These are phyloP conservation scores for Laticauda colubrina DNA, from an alignment of 2,113 vertebrate genomes.

Conservation along the genomic window DNA sequence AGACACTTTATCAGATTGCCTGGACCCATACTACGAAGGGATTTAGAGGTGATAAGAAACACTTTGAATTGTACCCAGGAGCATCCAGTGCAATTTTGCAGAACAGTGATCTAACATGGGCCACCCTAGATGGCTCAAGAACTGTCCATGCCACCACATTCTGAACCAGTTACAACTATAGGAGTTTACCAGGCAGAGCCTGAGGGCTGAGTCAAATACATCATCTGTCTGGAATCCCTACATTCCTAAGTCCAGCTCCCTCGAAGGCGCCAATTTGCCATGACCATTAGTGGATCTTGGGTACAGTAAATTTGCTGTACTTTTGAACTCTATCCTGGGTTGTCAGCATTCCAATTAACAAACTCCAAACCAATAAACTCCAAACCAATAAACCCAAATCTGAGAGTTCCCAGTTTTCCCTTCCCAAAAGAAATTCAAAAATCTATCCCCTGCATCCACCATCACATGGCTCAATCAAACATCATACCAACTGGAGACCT, in stretches of 20 bases:
- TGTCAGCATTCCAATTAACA: too few species aligned
- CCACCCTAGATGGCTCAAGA: background rate
- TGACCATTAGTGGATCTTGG: background rate
- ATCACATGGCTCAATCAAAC: too few species aligned
- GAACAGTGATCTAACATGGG: background rate
- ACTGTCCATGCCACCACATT: background rate
- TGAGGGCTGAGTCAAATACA: background rate
- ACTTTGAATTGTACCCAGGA: background rate
- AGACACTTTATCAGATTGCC: background rate
- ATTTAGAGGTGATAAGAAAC: background rate
- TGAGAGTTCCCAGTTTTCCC: too few species aligned
- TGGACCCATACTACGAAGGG: background rate
- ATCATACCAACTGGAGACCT: too few species aligned
- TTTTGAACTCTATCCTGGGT: background rate
- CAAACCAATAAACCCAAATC: too few species aligned
- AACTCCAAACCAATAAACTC: too few species aligned
- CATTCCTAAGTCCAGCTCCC: background rate
- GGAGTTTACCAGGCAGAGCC: background rate
- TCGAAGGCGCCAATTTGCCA: background rate
- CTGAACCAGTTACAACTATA: background rate
- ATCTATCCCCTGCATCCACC: too few species aligned
- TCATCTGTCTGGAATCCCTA: background rate
- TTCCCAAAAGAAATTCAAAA: too few species aligned
- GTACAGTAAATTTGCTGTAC: background rate
- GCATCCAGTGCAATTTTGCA: background rate